These are phyloP conservation scores for Oscheius sp. DNA, from an alignment of 2,888 invertebrate genomes.

Conservation along the genomic window DNA sequence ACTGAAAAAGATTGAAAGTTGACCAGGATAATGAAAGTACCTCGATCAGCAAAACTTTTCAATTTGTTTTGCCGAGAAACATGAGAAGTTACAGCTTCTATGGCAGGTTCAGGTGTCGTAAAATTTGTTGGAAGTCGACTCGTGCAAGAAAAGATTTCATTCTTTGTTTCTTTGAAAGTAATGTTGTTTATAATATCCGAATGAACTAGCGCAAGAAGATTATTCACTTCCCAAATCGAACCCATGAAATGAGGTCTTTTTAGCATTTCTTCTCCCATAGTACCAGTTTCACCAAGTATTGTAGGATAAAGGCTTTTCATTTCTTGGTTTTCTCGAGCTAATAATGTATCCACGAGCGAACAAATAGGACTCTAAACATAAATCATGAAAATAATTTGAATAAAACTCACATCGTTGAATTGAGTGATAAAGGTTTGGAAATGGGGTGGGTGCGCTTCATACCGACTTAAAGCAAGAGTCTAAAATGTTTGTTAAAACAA, in stretches of 20 bases:
- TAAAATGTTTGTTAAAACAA: constrained; percentile 73
- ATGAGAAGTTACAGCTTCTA: constrained; percentile 22
- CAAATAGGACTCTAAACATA: constrained; percentile 29
- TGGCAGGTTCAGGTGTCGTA: background rate
- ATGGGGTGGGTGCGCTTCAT: constrained; percentile 82
- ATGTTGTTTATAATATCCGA: constrained; percentile 11
- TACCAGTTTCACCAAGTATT: constrained; percentile 5
- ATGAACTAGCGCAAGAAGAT: constrained; percentile 38
- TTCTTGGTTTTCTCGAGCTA: constrained; percentile 26
- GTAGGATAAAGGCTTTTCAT: constrained; percentile 31
- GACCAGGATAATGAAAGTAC: background rate
- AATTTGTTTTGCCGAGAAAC: constrained; percentile 32
- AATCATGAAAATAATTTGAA: background rate
- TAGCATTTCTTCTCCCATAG: constrained; percentile 28
- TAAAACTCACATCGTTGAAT: constrained; percentile 34
- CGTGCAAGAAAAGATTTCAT: constrained; percentile 11
- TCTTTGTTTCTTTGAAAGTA: background rate
- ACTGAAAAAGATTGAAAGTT: constrained; percentile 20
- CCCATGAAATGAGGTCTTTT: constrained; percentile 44
- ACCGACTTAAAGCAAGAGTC: constrained; percentile 85
- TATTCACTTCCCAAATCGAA: constrained; percentile 58
- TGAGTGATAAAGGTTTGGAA: constrained; percentile 73
- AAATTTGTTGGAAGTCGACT: constrained; percentile 33
- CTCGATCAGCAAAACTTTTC: constrained; percentile 54
- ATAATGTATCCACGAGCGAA: constrained; percentile 58